Evolutionary conservation across 2,797 vertebrate genomes (phyloP).

Genomic region (Australoheros facetus): DNA sequence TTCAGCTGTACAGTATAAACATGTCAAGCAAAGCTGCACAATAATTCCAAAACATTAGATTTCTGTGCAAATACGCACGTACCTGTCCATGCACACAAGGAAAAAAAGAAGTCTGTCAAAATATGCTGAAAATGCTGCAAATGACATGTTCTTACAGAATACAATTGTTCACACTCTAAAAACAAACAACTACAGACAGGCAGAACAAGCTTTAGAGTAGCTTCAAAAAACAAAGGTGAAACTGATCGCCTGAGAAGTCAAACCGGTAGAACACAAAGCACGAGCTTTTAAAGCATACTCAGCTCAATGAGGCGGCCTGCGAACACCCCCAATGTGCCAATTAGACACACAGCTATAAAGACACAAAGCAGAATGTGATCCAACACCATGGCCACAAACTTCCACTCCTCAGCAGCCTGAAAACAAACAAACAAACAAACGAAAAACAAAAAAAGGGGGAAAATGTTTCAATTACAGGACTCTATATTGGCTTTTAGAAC

Average conservation of each 20-base stretch:
- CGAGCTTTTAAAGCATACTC: constrained; percentile 81
- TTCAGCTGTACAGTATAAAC: not conserved
- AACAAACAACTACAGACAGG: constrained; percentile 9
- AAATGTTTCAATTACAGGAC: not conserved
- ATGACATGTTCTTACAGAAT: not conserved
- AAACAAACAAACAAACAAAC: constrained; percentile 36
- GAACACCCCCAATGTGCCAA: constrained; percentile 91
- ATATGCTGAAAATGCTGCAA: not conserved
- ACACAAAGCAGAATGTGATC: constrained; percentile 95
- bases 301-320: constrained; percentile 94
- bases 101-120: not conserved
- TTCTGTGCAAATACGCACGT: not conserved
- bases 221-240: not conserved
- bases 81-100: not conserved
- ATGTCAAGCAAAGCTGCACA: not conserved
- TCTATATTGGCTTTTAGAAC: not conserved
- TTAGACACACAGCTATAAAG: constrained; percentile 95
- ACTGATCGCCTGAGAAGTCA: not conserved
- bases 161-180: constrained; percentile 7
- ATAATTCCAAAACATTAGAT: not conserved
- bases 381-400: constrained; percentile 96
- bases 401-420: constrained; percentile 97
- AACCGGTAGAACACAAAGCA: not conserved
- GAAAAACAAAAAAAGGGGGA: constrained; percentile 1
- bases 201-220: not conserved